Evolutionary conservation across 2,113 vertebrate genomes (phyloP).

Genomic region (Elaphurus davidianus): DNA sequence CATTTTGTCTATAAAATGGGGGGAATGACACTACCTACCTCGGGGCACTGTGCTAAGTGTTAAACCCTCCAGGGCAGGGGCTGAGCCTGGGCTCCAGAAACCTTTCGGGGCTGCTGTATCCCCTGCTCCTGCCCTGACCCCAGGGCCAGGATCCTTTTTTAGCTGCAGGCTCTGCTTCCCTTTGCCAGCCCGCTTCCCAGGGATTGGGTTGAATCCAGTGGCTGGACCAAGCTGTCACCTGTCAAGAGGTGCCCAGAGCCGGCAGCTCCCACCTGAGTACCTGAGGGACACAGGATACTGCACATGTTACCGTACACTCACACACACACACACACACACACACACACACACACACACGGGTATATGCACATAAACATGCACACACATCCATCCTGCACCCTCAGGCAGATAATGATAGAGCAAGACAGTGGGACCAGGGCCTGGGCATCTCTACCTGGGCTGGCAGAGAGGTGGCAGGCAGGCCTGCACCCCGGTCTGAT

Average conservation of each 20-base stretch:
- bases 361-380: rapidly evolving
- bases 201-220: background rate
- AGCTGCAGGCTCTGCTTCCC: background rate
- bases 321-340: too few species aligned
- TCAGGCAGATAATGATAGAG: background rate
- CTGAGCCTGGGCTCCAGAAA: background rate
- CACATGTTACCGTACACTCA: background rate
- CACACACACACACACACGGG: rapidly evolving
- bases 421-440: background rate
- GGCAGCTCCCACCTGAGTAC: background rate
- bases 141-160: background rate
- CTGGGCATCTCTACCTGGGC: background rate
- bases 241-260: background rate
- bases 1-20: background rate
- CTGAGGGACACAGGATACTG: background rate
- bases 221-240: background rate
- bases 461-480: background rate
- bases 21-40: too few species aligned
- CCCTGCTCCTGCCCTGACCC: background rate
- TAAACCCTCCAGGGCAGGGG: background rate
- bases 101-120: rapidly evolving
- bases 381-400: background rate
- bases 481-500: background rate
- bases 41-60: background rate
- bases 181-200: background rate